These are phyloP conservation scores for Sphaerophoria taeniata DNA, from an alignment of 2,888 invertebrate genomes.

Conservation along the genomic window DNA sequence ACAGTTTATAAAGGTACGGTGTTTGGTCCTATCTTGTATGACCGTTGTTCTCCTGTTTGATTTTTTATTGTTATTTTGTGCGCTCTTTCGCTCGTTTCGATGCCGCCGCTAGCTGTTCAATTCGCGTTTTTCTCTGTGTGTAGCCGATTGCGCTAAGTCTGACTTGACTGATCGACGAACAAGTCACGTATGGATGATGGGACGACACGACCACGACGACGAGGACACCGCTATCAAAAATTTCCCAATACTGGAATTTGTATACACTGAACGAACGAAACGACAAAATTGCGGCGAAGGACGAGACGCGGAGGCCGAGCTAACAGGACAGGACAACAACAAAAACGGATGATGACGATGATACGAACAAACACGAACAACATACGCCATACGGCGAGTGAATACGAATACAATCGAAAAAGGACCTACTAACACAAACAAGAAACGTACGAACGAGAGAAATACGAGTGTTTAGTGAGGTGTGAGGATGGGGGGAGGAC, in stretches of 20 bases:
- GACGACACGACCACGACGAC: slow-evolving; percentile 71
- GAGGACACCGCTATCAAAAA: slow-evolving; percentile 64
- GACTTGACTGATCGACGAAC: slow-evolving; percentile 74
- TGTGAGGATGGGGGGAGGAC: slow-evolving; percentile 48
- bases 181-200: slow-evolving; percentile 75
- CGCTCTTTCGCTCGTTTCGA: not conserved
- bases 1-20: not conserved
- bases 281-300: no score
- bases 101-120: no score
- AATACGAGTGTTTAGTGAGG: not conserved
- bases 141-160: not conserved
- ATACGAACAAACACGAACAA: slow-evolving; percentile 24
- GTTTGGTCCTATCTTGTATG: slow-evolving; percentile 10
- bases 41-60: slow-evolving; percentile 57
- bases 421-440: slow-evolving; percentile 70
- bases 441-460: slow-evolving; percentile 11
- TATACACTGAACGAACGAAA: not conserved
- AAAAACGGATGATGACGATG: slow-evolving; percentile 63
- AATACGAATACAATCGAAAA: slow-evolving; percentile 58
- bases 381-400: slow-evolving; percentile 63
- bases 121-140: slow-evolving; percentile 42
- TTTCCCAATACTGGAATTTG: slow-evolving; percentile 51
- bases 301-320: slow-evolving; percentile 45
- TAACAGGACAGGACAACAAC: slow-evolving; percentile 50
- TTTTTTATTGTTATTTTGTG: slow-evolving; percentile 43